Conservation (phyloP, 2,113 vertebrate genomes). For the Carollia perspicillata region DNA sequence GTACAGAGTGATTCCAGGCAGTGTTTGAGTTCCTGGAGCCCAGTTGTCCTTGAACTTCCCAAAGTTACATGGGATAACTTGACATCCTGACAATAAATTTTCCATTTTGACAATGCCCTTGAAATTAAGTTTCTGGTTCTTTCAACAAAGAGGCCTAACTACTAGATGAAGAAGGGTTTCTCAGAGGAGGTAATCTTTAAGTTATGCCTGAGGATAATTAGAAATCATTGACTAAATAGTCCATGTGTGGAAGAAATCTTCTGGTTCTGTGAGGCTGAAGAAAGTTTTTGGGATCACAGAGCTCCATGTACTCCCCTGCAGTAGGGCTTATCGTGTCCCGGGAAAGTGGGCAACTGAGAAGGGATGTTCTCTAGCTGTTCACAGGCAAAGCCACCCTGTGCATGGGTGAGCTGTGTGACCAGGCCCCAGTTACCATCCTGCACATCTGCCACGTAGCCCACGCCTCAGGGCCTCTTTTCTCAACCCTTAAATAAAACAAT, state of each 20-base stretch:
- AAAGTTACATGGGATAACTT: neutral
- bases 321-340: neutral
- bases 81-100: neutral
- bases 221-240: neutral
- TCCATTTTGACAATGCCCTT: neutral
- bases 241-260: neutral
- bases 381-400: neutral
- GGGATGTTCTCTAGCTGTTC: neutral
- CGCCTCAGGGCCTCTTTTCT: neutral
- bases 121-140: neutral
- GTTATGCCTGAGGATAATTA: neutral
- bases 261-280: neutral
- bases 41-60: neutral
- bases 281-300: neutral
- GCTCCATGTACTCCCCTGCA: neutral
- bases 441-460: neutral
- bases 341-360: neutral
- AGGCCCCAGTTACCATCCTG: neutral
- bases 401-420: neutral
- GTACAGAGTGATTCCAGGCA: neutral
- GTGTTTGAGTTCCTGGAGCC: neutral
- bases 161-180: neutral
- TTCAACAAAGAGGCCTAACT: neutral
- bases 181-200: neutral
- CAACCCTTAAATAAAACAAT: neutral